Evolutionary conservation across 1,140 invertebrate species (phyloP), one percentile per base, ranked within the genome.

Genomic region (Zelostemma sp.): DNA sequence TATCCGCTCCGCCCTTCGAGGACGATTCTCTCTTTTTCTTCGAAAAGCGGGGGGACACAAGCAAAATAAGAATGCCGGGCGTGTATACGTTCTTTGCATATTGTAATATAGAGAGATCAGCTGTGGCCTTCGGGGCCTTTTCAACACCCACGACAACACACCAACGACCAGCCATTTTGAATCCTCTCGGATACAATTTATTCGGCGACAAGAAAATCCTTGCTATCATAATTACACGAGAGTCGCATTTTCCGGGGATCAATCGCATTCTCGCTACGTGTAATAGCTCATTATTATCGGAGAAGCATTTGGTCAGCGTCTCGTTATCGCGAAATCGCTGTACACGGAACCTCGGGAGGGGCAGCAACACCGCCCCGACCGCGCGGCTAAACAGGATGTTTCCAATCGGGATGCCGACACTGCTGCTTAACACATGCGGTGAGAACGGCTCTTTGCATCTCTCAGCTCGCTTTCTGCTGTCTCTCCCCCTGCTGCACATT

Each of bases 171-270:
- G 71, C 62, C 67, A 70, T 73, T 56, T 73, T 73, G 71, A 59
- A 70, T 73, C 51, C 63, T 54, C 46, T 65, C 56, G 41, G 47
- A 58, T 61, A 49, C 54, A 67, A 19, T 70, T 66, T 66, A 62
- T 70, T 51, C 62, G 45, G 71, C 69, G 61, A 73, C 71, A 69
- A 73, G 71, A n/a, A n/a, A n/a, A n/a, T n/a, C n/a, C n/a, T n/a
- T n/a, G n/a, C n/a, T n/a, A n/a, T n/a, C n/a, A n/a, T n/a, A n/a
- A n/a, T n/a, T n/a, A n/a, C n/a, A n/a, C n/a, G n/a, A n/a, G n/a
- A n/a, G n/a, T n/a, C n/a, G n/a, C n/a, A n/a, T n/a, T n/a, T n/a
- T n/a, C n/a, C n/a, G n/a, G n/a, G n/a, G n/a, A n/a, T n/a, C n/a
- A 28, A 28, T 28, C 25, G 8, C 25, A 28, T 28, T 28, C 25